Percentiles rank a stretch among this genome's conserved stretches.
These are phyloP conservation scores for Xenopus tropicalis DNA, from an alignment of 2,113 vertebrate species.

Conservation along the genomic window DNA sequence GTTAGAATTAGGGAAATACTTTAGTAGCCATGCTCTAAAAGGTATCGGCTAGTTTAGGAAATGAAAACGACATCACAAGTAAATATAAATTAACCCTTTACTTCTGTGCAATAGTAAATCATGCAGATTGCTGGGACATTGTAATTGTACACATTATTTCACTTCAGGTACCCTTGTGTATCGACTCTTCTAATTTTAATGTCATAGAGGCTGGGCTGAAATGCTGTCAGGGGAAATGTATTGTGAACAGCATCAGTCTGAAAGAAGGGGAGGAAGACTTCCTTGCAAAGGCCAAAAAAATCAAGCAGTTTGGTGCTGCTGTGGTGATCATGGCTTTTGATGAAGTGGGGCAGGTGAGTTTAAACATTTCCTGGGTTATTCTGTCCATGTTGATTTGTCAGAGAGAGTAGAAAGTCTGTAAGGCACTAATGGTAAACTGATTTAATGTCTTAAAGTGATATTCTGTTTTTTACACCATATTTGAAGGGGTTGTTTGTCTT, in stretches of 20 bases:
- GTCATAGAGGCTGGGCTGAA: conserved; percentile 94
- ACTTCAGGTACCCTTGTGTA: conserved; percentile 87
- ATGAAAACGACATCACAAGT: too few species aligned
- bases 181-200: conserved; percentile 92
- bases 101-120: too few species aligned
- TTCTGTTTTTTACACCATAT: too few species aligned
- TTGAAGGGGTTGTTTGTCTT: too few species aligned
- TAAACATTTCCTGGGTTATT: background rate
- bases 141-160: too few species aligned
- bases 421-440: background rate
- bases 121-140: too few species aligned
- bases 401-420: background rate
- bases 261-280: conserved; percentile 94
- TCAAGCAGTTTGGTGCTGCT: conserved; percentile 85
- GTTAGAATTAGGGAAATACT: background rate
- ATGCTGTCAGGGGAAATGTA: conserved; percentile 93
- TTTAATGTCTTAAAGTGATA: background rate
- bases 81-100: too few species aligned
- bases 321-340: conserved; percentile 97
- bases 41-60: too few species aligned
- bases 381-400: background rate
- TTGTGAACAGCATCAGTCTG: conserved; percentile 96
- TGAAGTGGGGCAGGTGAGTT: conserved; percentile 84
- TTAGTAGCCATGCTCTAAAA: too few species aligned
- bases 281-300: conserved; percentile 72